Percentiles rank a stretch among this genome's conserved stretches.
Conservation (phyloP, 2,113 vertebrate genomes). For the Plestiodon gilberti region DNA sequence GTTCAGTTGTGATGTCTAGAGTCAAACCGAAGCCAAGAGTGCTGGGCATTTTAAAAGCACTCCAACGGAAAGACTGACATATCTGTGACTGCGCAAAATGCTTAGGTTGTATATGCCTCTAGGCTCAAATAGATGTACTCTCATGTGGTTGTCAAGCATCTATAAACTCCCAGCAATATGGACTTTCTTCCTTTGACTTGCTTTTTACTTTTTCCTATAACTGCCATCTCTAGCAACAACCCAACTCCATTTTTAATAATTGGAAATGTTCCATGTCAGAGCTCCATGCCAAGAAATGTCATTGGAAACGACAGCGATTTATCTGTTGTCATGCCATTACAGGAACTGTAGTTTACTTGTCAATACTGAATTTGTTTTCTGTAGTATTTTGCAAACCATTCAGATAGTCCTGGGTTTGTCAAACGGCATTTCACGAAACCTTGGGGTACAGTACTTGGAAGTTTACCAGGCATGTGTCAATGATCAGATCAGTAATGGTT, state of each 20-base stretch:
- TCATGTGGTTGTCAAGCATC: constrained; percentile 27
- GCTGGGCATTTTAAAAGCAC: constrained; percentile 49
- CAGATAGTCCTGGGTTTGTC: background rate
- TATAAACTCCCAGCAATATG: constrained; percentile 48
- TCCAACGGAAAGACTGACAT: constrained; percentile 26
- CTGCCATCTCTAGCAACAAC: constrained; percentile 24
- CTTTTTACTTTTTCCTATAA: background rate
- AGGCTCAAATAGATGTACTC: constrained; percentile 45
- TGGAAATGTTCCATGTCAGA: constrained; percentile 38
- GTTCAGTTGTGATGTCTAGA: constrained; percentile 42
- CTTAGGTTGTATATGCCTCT: constrained; percentile 25
- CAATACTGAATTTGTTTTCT: constrained; percentile 46
- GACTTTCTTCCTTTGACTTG: constrained; percentile 31
- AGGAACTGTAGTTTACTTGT: constrained; percentile 42
- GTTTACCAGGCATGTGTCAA: background rate
- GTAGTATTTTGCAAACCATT: background rate
- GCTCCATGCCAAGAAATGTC: rapidly evolving
- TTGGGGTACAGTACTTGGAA: background rate
- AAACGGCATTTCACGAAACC: background rate
- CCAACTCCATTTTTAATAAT: constrained; percentile 31
- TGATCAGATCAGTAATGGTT: background rate
- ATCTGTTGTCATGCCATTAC: constrained; percentile 38
- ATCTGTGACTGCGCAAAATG: constrained; percentile 45
- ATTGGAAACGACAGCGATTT: constrained; percentile 51
- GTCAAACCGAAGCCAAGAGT: constrained; percentile 42